Evolutionary conservation across 2,888 invertebrate genomes (phyloP).

Genomic region (Gastracanthus pulcherrimus): DNA sequence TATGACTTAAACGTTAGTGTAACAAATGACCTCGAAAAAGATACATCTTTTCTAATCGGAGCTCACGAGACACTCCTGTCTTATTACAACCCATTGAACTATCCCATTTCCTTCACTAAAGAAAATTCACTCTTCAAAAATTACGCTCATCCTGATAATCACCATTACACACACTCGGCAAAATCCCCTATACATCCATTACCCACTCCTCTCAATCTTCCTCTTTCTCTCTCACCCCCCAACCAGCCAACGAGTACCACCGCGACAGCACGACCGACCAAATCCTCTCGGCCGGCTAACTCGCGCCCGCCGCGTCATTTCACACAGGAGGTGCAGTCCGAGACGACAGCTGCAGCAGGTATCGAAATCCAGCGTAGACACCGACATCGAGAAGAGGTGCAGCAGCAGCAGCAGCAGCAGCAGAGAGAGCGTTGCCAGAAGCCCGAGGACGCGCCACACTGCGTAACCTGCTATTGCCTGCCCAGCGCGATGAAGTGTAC

Average conservation of each 20-base stretch:
- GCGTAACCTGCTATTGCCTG: constrained; percentile 51
- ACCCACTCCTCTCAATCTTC: neutral
- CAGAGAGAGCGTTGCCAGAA: neutral
- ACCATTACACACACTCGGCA: too few species aligned
- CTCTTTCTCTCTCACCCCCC: neutral
- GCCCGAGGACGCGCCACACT: constrained; percentile 39
- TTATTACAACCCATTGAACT: too few species aligned
- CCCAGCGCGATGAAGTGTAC: constrained; percentile 14
- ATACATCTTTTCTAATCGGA: too few species aligned
- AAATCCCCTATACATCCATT: too few species aligned
- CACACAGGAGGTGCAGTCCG: neutral
- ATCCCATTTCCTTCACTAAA: too few species aligned
- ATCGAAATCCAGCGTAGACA: neutral
- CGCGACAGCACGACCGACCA: too few species aligned
- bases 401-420: neutral
- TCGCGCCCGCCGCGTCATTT: neutral
- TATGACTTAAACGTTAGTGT: too few species aligned
- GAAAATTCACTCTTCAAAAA: too few species aligned
- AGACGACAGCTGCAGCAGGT: neutral
- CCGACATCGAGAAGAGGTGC: neutral
- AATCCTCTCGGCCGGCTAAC: neutral
- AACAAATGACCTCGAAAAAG: too few species aligned
- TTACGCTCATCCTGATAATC: too few species aligned
- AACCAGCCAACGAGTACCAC: too few species aligned
- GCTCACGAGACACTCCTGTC: too few species aligned